A percentile compares a stretch with the other conserved stretches of the same genome.
phyloP scores from a whole-genome alignment of 2,888 invertebrate genomes.

The Tenthredo amoena region DNA sequence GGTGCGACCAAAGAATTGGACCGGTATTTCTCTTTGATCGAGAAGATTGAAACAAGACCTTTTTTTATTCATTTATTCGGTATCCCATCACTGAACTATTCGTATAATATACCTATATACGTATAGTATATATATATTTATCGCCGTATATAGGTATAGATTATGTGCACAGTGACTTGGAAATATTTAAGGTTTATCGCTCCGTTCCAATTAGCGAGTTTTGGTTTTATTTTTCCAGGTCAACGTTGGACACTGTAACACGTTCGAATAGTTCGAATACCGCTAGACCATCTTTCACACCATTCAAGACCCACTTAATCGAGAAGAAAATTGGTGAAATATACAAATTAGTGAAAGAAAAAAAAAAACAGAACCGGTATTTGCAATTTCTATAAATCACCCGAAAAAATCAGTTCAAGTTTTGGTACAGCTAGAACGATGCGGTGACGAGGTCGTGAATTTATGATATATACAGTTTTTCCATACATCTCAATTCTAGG shows the following conservation, averaged over 20 bases:
- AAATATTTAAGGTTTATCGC: neutral
- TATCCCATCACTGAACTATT: neutral
- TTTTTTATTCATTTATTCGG: neutral
- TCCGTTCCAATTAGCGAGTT: slow-evolving; percentile 19
- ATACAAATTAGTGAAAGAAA: neutral
- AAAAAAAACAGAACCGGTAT: neutral
- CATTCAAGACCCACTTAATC: neutral
- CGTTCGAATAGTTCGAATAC: neutral
- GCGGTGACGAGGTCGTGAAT: neutral
- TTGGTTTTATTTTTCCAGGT: neutral
- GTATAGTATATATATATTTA: neutral
- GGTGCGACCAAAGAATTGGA: slow-evolving; percentile 4
- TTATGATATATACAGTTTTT: neutral
- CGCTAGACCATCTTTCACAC: neutral
- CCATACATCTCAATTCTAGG: neutral
- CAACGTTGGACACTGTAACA: slow-evolving; percentile 17
- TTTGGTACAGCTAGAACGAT: neutral
- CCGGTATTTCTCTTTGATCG: slow-evolving; percentile 28
- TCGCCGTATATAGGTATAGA: neutral
- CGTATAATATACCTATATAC: neutral
- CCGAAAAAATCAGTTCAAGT: neutral
- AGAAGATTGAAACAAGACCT: neutral
- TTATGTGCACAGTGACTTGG: neutral
- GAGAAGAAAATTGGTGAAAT: neutral
- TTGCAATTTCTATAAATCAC: neutral